These are phyloP conservation scores for Sylvia borin DNA, from an alignment of 2,797 vertebrate species.

Conservation along the genomic window DNA sequence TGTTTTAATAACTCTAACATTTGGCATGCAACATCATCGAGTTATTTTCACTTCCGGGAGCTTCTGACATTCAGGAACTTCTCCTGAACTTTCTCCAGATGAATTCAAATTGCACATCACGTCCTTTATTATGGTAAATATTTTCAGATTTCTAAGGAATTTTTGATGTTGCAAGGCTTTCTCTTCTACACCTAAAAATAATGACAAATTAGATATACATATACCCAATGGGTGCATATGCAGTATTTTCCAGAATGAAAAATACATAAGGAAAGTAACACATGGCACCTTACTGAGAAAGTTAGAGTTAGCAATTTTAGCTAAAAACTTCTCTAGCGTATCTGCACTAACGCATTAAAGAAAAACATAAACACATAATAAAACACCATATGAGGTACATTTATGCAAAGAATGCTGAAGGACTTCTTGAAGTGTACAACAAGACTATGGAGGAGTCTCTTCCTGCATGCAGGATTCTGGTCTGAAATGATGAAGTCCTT, in stretches of 20 bases:
- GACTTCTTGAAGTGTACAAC: background rate
- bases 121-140: background rate
- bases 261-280: background rate
- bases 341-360: background rate
- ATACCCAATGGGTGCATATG: rapidly evolving
- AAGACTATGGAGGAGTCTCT: background rate
- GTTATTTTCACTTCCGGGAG: background rate
- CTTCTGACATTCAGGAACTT: background rate
- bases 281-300: background rate
- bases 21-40: background rate
- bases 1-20: background rate
- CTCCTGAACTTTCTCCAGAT: background rate
- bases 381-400: background rate
- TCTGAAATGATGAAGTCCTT: background rate
- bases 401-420: background rate
- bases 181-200: background rate
- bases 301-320: background rate
- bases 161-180: background rate
- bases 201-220: background rate
- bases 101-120: background rate
- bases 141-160: background rate
- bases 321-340: background rate
- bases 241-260: background rate
- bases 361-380: background rate
- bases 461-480: background rate